These are phyloP conservation scores for Atta colombica DNA, from an alignment of 1,140 invertebrate genomes.

Conservation along the genomic window DNA sequence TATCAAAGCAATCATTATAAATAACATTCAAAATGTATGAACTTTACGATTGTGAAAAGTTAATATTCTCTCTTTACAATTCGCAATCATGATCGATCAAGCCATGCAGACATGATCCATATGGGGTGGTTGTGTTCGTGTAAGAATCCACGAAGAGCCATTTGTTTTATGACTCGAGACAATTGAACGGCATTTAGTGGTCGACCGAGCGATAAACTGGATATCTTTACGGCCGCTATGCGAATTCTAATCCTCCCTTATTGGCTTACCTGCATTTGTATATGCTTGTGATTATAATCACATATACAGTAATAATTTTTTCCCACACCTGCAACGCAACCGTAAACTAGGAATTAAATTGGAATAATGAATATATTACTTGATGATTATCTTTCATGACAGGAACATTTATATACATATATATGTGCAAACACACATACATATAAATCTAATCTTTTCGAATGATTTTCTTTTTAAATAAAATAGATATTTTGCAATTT, in stretches of 20 bases:
- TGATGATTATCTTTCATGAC: not conserved
- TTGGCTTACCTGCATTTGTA: conserved; percentile 18
- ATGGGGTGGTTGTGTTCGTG: not conserved
- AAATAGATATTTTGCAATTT: not conserved
- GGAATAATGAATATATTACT: not conserved
- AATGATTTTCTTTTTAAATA: not conserved
- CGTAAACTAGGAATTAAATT: conserved; percentile 14
- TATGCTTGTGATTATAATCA: conserved; percentile 30
- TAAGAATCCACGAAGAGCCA: conserved; percentile 40
- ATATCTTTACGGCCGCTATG: conserved; percentile 74
- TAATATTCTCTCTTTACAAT: conserved; percentile 30
- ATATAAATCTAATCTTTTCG: not conserved
- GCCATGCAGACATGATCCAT: conserved; percentile 33
- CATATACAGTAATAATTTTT: not conserved
- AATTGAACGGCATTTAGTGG: conserved; percentile 74
- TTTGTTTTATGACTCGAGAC: conserved; percentile 71
- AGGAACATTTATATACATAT: not conserved
- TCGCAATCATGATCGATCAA: conserved; percentile 41
- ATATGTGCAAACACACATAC: not conserved
- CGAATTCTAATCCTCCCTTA: conserved; percentile 41
- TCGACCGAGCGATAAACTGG: conserved; percentile 59
- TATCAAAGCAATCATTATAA: not conserved
- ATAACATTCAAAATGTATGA: conserved; percentile 18
- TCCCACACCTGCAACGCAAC: not conserved
- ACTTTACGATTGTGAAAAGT: conserved; percentile 39